Evolutionary conservation across 2,113 vertebrate species (phyloP), one percentile per base, ranked within the genome.

Genomic region (Coturnix japonica): DNA sequence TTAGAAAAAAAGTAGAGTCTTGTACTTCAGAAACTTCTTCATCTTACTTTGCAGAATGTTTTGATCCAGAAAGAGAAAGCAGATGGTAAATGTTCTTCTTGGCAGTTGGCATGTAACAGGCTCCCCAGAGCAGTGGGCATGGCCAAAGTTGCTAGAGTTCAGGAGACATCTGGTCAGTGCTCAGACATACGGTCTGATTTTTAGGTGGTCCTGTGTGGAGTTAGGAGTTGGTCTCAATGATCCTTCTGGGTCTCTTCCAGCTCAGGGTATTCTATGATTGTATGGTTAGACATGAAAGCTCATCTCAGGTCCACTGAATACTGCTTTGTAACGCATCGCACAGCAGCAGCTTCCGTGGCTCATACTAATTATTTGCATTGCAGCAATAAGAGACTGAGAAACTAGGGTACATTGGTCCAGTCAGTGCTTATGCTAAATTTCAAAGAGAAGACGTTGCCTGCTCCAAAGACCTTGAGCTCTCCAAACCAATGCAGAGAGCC

Each of bases 11-110:
- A 49, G 47, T 44, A n/a, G 17, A 61, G n/a, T 33, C 53, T n/a
- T 47, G 28, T 72, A 64, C 73, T 90, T 78, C 21, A 7, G 47
- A 89, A 89, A 69, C 26, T 8, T 31, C 65, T 92, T 49, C 15
- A 20, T 83, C 81, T 87, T 81, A 53, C 44, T 85, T 82, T 56
- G 81, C 75, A 80, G 56, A 92, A 73, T n/a, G 44, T 85, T 91
- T 95, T 85, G 67, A 71, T 85, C 79, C 60, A 46, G n/a, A n/a
- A n/a, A 73, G 59, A 69, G 63, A n/a, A 0, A 0, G 44, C n/a
- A 28, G 26, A 9, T 53, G 51, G 51, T 28, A 16, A 53, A 53
- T 2, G 51, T 28, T 28, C 47, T 49, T 49, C 47, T 12, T 6
- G 22, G 51, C 26, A 28, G 51, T 28, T 28, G 26, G 51, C 51